Conservation (phyloP, 2,888 invertebrate genomes). For the Polyommatus icarus region DNA sequence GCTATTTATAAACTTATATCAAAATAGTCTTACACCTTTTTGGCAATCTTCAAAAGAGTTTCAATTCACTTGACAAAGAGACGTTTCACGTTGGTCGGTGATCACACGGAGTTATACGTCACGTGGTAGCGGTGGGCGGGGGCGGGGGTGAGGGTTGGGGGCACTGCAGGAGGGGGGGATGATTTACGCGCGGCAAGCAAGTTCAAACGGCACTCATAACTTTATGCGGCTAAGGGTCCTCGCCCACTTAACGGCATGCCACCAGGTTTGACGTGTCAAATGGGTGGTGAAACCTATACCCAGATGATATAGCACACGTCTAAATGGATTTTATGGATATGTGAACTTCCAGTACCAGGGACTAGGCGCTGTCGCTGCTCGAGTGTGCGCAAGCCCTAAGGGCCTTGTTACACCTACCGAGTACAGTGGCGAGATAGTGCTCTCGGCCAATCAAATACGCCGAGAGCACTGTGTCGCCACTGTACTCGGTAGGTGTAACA, state of each 20-base stretch:
- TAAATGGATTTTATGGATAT: neutral
- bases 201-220: conserved; percentile 58
- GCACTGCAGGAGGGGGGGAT: neutral
- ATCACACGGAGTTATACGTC: neutral
- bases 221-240: conserved; percentile 47
- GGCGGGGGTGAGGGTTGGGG: neutral
- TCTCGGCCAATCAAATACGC: too few relatives aligned
- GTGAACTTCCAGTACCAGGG: too few relatives aligned
- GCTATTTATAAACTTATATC: too few relatives aligned
- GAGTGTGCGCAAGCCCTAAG: too few relatives aligned
- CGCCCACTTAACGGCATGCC: conserved; percentile 42
- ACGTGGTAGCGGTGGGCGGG: neutral
- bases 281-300: neutral
- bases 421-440: too few relatives aligned
- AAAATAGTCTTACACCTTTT: neutral
- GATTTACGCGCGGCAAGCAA: conserved; percentile 41
- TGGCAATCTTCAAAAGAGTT: neutral
- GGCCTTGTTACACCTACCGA: too few relatives aligned
- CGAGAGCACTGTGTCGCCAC: too few relatives aligned
- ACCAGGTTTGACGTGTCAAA: neutral
- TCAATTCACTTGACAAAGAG: neutral
- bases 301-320: neutral
- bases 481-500: conserved; percentile 37
- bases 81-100: neutral
- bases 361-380: too few relatives aligned